phyloP scores from a whole-genome alignment of 2,113 vertebrate genomes.

The Labeo rohita region DNA sequence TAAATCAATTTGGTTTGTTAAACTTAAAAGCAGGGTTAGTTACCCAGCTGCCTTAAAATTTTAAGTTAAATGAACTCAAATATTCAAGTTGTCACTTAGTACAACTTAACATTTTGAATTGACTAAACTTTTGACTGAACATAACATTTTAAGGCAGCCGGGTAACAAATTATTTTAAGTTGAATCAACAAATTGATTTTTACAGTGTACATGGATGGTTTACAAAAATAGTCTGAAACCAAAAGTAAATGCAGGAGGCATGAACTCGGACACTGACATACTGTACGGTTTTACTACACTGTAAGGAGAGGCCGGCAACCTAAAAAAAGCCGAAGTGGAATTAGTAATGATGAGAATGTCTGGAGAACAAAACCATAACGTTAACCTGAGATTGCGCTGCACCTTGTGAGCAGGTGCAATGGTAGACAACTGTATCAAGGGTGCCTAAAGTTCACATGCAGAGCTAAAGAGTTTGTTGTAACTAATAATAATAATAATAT shows the following conservation, averaged over 20 bases:
- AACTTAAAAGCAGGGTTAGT: too few relatives aligned
- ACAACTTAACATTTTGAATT: too few relatives aligned
- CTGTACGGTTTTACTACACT: slow-evolving; percentile 46
- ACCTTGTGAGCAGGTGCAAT: slow-evolving; percentile 72
- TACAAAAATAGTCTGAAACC: slow-evolving; percentile 63
- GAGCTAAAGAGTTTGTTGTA: slow-evolving; percentile 74
- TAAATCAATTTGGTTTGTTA: too few relatives aligned
- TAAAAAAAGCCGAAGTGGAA: slow-evolving; percentile 50
- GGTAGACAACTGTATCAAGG: slow-evolving; percentile 70
- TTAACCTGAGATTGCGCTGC: slow-evolving; percentile 91
- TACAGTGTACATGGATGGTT: slow-evolving; percentile 56
- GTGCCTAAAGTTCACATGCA: slow-evolving; percentile 70
- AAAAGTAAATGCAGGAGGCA: slow-evolving; percentile 55
- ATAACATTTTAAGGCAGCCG: too few relatives aligned
- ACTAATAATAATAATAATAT: slow-evolving; percentile 71
- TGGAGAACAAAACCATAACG: slow-evolving; percentile 76
- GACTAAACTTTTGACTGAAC: too few relatives aligned
- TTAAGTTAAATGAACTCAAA: too few relatives aligned
- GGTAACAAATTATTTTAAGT: too few relatives aligned
- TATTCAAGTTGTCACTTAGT: too few relatives aligned
- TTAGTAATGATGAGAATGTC: slow-evolving; percentile 63
- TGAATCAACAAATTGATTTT: too few relatives aligned
- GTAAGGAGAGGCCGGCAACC: slow-evolving; percentile 33
- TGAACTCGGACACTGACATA: slow-evolving; percentile 38
- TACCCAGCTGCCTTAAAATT: too few relatives aligned